Evolutionary conservation across 2,888 invertebrate species (phyloP).

Genomic region (Arrhopalites spinosus): DNA sequence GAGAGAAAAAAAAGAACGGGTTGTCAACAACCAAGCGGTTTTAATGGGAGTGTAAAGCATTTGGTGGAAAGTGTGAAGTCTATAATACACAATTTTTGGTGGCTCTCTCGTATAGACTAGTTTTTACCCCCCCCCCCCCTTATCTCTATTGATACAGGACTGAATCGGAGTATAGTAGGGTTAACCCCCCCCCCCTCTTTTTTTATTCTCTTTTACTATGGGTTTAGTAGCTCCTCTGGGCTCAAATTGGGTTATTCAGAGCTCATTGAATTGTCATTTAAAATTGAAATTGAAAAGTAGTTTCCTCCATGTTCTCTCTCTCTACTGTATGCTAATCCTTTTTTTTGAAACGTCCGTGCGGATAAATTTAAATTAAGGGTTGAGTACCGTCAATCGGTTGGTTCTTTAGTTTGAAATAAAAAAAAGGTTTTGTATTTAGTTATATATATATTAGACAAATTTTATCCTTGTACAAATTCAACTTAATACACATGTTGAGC

Average conservation of each 20-base stretch:
- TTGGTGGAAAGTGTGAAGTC: too few relatives aligned
- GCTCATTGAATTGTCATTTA: slow-evolving; percentile 35
- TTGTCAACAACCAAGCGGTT: slow-evolving; percentile 27
- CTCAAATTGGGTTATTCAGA: slow-evolving; percentile 26
- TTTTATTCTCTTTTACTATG: not conserved
- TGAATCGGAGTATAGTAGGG: not conserved
- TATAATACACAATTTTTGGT: too few relatives aligned
- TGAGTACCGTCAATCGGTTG: too few relatives aligned
- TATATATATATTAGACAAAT: too few relatives aligned
- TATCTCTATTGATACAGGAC: slow-evolving; percentile 2
- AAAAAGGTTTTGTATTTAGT: too few relatives aligned
- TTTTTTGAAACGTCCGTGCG: not conserved
- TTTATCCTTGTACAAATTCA: too few relatives aligned
- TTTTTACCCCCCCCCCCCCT: too few relatives aligned
- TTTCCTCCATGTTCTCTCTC: not conserved
- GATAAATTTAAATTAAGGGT: too few relatives aligned
- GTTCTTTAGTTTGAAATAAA: too few relatives aligned
- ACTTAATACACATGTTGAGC: too few relatives aligned
- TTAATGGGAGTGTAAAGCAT: not conserved
- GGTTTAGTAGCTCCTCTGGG: not conserved
- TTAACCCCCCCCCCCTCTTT: too few relatives aligned
- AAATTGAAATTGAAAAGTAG: slow-evolving; percentile 28
- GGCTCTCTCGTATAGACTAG: too few relatives aligned
- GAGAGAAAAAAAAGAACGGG: slow-evolving; percentile 9
- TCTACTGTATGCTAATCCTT: not conserved